Conservation (phyloP, 2,797 vertebrate species). For the Enteromius treurensis region DNA sequence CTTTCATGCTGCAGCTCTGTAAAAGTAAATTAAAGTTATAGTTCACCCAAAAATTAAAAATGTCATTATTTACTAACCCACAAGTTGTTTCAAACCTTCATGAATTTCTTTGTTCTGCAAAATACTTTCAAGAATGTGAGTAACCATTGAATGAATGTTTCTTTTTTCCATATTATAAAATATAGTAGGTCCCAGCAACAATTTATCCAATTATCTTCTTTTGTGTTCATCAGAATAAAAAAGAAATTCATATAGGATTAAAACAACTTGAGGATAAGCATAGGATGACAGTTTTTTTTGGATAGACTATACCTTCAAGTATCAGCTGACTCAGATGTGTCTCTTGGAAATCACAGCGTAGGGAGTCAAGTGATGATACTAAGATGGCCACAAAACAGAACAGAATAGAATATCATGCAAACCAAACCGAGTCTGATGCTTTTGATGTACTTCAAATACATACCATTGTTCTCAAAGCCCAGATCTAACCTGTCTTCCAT, state of each 20-base stretch:
- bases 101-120: neutral
- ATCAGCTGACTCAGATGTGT: neutral
- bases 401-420: neutral
- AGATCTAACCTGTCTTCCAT: slow-evolving; percentile 11
- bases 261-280: neutral
- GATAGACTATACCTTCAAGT: neutral
- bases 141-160: neutral
- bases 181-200: neutral
- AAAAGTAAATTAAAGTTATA: neutral
- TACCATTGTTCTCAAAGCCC: slow-evolving; percentile 24
- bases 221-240: neutral
- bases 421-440: neutral
- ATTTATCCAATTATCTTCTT: neutral
- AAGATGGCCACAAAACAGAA: neutral
- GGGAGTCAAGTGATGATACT: neutral
- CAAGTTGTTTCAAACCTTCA: neutral
- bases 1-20: slow-evolving; percentile 3
- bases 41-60: neutral
- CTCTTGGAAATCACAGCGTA: neutral
- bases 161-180: too few relatives aligned
- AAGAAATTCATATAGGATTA: neutral
- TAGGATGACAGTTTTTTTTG: neutral
- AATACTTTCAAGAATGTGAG: neutral
- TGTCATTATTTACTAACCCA: neutral
- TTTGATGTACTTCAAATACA: neutral